Evolutionary conservation across 2,888 invertebrate genomes (phyloP), one percentile per base, ranked within the genome.

Genomic region (Pyrrhia umbra): DNA sequence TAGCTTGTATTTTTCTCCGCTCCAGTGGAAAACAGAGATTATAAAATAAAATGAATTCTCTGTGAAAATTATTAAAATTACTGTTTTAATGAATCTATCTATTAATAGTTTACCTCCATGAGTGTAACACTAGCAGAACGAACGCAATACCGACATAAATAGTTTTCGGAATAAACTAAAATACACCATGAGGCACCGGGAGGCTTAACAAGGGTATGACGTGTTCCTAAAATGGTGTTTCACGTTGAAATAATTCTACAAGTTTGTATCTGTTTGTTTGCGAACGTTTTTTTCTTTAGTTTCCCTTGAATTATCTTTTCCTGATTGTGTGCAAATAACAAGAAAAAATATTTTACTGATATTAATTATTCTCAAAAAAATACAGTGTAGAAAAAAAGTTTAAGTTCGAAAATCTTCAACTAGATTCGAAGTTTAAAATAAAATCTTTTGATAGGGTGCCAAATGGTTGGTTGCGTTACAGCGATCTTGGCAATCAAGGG

Each of bases 381-480:
- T 34, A n/a, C 5, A 34, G 34, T 5, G 34, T 34, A 34, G 13
- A n/a, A n/a, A n/a, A 34, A 34, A 34, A n/a, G n/a, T 4, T 13
- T 13, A 27, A 9, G 27, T 20, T 21, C 13, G 18, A 40, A 18
- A 18, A 18, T 40, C 20, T 15, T n/a, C 23, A n/a, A 23, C 21
- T 13, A n/a, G 15, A 21, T 21, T 55, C 21, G 15, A 16, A 30
- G 50, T 25, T 34, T 20, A 4, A 25, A 34, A 20, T 8, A 43
- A 30, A 15, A 45, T 34, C 0, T 42, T 10, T 46, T 62, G 50
- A 55, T 20, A 2, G 50, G 21, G n/a, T 51, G 69, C 68, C 55
- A 62, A 68, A 55, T 68, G 40, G 21, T 6, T 27, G 27, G 34
- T 67, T 52, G 10, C 25, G 16, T 51, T 30, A 68, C 40, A 20